Evolutionary conservation across 2,797 vertebrate genomes (phyloP), one percentile per base, ranked within the genome.

Genomic region (Alosa sapidissima): DNA sequence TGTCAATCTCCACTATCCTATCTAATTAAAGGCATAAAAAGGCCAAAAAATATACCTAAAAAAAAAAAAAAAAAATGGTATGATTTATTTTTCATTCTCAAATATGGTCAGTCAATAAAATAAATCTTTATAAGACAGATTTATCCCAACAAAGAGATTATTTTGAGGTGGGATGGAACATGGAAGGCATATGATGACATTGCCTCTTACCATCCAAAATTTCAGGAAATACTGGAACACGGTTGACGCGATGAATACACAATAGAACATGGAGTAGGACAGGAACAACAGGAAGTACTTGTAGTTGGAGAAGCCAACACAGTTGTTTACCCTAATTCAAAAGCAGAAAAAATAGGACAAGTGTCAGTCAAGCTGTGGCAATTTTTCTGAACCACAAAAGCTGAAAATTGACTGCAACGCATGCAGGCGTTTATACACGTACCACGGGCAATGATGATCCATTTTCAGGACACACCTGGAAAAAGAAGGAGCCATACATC

Each of bases 361-460:
- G 82, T 86, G 87, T 47, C 48, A 24, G 82, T 78, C 41, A 78
- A 41, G 51, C n/a, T 10, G 11, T 36, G 5, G 0, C 9, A 9
- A 72, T 24, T 0, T 49, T 1, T n/a, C 28, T 81, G 8, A 52
- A 24, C 81, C 19, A 72, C 54, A 72, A 72, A 33, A 33, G 28
- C 24, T 62, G 19, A 81, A n/a, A 72, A 48, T 11, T 19, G 1
- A 14, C 9, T 9, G 5, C 2, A 36, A 52, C 6, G 21, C 0
- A 72, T 10, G 8, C 21, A 65, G 21, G 11, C 36, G 14, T 54
- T 36, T 14, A 68, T 7, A 86, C 47, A 86, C 96, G 89, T 95
- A 99, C 98, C 98, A 99, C 0, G 98, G 98, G 87, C 98, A 99
- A 89, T 99, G 98, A 93, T 99, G 98, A 93, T 99, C 98, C 98